Evolutionary conservation across 2,888 invertebrate species (phyloP).

Genomic region (Sphecodes monilicornis): DNA sequence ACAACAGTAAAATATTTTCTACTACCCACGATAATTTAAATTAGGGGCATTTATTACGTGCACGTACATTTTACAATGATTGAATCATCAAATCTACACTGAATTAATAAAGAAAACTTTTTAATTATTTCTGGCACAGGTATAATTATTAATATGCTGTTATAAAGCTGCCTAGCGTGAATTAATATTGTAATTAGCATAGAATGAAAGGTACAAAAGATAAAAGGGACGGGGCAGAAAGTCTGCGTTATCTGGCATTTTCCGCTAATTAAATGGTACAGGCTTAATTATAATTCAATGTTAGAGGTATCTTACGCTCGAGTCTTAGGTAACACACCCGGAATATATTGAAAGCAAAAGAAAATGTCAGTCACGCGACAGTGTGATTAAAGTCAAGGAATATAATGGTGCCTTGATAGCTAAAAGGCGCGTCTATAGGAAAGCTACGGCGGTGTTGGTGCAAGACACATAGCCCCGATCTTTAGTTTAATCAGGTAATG

Average conservation of each 20-base stretch:
- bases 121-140: neutral
- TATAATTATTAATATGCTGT: neutral
- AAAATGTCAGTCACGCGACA: neutral
- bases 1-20: no score
- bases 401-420: neutral
- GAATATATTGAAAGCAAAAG: constrained; percentile 3
- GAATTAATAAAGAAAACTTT: neutral
- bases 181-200: neutral
- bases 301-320: neutral
- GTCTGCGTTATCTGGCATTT: neutral
- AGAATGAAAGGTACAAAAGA: neutral
- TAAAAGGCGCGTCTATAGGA: constrained; percentile 2
- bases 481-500: constrained; percentile 60
- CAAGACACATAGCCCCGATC: constrained; percentile 27
- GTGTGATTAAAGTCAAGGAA: constrained; percentile 3
- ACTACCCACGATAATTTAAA: no score
- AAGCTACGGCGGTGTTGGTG: neutral
- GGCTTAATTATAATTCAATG: constrained; percentile 9
- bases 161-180: neutral
- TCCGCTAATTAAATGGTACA: neutral
- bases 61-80: no score
- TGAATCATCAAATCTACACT: no score
- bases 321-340: neutral
- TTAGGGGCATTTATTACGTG: no score
- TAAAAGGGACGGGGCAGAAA: neutral